A percentile compares a stretch with the other conserved stretches of the same genome.
Evolutionary conservation across 2,797 vertebrate genomes (phyloP).

Genomic region (Manis javanica): DNA sequence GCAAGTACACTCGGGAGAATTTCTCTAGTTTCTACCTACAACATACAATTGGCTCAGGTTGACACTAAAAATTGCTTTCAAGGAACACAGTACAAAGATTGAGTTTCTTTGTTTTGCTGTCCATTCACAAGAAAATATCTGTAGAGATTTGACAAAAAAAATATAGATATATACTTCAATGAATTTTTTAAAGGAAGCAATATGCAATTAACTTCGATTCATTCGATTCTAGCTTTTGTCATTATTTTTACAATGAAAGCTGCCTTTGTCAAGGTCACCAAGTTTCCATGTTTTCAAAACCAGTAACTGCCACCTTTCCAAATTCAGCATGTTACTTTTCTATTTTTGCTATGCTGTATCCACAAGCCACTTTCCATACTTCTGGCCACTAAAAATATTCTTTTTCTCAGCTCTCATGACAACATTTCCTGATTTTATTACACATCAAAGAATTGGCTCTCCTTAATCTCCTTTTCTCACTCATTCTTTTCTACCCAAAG

Average conservation of each 20-base stretch:
- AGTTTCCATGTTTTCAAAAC: background rate
- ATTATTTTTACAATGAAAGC: background rate
- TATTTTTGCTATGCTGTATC: background rate
- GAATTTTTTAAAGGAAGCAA: background rate
- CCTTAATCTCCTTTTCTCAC: background rate
- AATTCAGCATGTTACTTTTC: background rate
- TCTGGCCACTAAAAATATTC: background rate
- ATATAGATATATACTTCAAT: background rate
- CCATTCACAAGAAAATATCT: conserved; percentile 35
- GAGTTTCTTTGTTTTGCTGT: background rate
- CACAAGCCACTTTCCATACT: background rate
- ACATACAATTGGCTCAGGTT: background rate
- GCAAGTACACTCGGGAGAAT: background rate
- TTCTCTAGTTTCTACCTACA: background rate
- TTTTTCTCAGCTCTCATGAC: background rate
- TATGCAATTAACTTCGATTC: background rate
- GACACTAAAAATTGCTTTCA: conserved; percentile 20
- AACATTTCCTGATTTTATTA: background rate
- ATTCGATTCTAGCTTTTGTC: background rate
- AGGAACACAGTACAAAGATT: conserved; percentile 7
- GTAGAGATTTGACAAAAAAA: background rate
- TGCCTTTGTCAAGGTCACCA: background rate
- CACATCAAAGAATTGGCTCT: background rate
- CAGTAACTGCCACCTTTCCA: background rate
- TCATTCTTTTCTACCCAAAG: background rate